phyloP scores from a whole-genome alignment of 2,888 invertebrate genomes.

The Onthophagus sagittarius region DNA sequence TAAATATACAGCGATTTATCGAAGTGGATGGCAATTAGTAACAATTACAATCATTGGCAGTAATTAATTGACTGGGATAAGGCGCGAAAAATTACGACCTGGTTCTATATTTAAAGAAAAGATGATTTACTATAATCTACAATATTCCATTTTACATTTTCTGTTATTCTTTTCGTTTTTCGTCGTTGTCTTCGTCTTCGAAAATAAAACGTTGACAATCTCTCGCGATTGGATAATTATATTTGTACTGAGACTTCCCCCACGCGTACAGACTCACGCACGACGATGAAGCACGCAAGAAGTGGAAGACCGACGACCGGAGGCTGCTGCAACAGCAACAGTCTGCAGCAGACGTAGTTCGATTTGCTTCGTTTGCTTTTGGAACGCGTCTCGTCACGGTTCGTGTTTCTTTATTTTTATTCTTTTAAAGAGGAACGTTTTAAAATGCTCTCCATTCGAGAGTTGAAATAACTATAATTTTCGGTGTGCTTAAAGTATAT shows the following conservation, averaged over 20 bases:
- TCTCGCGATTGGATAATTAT: conserved; percentile 19
- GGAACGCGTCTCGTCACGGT: background rate
- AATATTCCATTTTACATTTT: background rate
- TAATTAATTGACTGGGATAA: background rate
- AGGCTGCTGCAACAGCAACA: background rate
- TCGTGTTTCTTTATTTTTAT: background rate
- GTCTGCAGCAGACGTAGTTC: background rate
- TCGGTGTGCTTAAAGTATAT: conserved; percentile 1
- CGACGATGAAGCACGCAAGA: conserved; percentile 1
- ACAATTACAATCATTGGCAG: background rate
- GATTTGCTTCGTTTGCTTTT: background rate
- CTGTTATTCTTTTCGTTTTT: background rate
- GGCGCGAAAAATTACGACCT: background rate
- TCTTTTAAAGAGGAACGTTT: background rate
- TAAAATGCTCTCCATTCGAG: background rate
- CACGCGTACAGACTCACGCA: conserved; percentile 10
- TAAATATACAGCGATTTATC: background rate
- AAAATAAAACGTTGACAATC: background rate
- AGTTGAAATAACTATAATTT: conserved; percentile 8
- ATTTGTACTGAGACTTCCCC: conserved; percentile 22
- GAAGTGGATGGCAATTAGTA: background rate
- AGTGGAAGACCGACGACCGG: background rate
- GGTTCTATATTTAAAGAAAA: background rate
- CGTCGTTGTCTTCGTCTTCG: too few relatives aligned
- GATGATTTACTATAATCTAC: background rate